Evolutionary conservation across 2,113 vertebrate genomes (phyloP).

Genomic region (Clarias magur): DNA sequence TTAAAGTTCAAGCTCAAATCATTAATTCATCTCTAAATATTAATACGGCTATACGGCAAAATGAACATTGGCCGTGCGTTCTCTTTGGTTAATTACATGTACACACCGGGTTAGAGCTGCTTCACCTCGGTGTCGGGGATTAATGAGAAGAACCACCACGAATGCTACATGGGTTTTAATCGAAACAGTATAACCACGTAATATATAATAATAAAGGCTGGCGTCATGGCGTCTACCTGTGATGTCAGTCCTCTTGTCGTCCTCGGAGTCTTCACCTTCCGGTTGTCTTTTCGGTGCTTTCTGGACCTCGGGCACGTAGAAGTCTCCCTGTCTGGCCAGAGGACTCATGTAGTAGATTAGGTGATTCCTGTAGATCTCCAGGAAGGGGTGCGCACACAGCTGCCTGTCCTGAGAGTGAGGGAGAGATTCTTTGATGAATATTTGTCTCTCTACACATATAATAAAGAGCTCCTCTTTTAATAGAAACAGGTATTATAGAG

Average conservation of each 20-base stretch:
- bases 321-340: conserved; percentile 87
- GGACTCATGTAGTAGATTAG: conserved; percentile 87
- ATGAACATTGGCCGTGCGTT: conserved; percentile 29
- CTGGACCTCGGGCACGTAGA: conserved; percentile 90
- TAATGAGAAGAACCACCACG: neutral
- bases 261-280: conserved; percentile 66
- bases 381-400: conserved; percentile 86
- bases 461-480: neutral
- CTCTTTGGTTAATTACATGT: conserved; percentile 59
- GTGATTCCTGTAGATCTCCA: conserved; percentile 87
- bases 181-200: neutral
- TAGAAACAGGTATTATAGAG: neutral
- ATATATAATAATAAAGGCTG: neutral
- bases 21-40: neutral
- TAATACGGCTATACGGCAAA: neutral
- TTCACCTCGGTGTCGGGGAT: neutral
- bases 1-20: neutral
- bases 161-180: neutral
- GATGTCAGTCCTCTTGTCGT: conserved; percentile 72
- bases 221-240: conserved; percentile 75
- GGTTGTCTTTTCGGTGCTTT: conserved; percentile 70
- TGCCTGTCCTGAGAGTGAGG: conserved; percentile 77
- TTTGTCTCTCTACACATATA: neutral
- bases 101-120: conserved; percentile 13
- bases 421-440: neutral